Conservation (phyloP, 92 coral and sea anemone species). For the Porites lobata region DNA sequence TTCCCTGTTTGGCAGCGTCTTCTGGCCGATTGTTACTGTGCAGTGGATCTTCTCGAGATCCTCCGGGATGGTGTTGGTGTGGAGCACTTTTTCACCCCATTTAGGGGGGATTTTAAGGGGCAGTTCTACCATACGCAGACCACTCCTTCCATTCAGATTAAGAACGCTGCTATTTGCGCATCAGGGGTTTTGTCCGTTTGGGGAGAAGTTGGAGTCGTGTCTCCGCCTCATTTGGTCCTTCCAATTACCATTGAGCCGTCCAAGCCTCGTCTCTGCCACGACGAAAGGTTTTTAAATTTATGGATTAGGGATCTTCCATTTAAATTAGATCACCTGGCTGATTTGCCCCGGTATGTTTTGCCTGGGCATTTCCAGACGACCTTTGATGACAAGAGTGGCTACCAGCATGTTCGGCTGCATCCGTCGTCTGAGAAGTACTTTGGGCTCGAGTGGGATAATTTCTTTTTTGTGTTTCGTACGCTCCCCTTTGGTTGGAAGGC, state of each 20-base stretch:
- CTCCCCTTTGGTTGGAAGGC: background rate
- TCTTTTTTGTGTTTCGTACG: background rate
- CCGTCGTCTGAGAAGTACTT: background rate
- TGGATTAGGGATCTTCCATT: background rate
- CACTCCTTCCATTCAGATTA: background rate
- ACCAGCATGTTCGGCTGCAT: background rate
- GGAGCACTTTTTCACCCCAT: conserved; percentile 36
- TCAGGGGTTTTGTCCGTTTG: conserved; percentile 41
- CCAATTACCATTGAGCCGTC: background rate
- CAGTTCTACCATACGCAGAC: conserved; percentile 34
- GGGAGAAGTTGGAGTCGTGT: conserved; percentile 32
- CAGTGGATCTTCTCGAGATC: conserved; percentile 24
- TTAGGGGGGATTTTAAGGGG: conserved; percentile 53
- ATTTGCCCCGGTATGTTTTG: conserved; percentile 10
- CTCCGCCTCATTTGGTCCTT: conserved; percentile 26
- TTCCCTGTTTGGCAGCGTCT: conserved; percentile 26
- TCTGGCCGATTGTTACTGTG: background rate
- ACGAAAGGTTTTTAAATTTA: conserved; percentile 6
- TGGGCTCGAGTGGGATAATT: background rate
- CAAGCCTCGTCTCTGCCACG: conserved; percentile 6
- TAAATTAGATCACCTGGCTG: background rate
- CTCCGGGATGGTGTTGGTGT: conserved; percentile 24
- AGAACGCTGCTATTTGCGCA: conserved; percentile 14
- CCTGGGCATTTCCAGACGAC: conserved; percentile 6
- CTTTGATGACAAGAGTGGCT: background rate